Base-by-base conservation (phyloP, 37 sponge, comb jelly and placozoan species). In the Ianthella basta region DNA sequence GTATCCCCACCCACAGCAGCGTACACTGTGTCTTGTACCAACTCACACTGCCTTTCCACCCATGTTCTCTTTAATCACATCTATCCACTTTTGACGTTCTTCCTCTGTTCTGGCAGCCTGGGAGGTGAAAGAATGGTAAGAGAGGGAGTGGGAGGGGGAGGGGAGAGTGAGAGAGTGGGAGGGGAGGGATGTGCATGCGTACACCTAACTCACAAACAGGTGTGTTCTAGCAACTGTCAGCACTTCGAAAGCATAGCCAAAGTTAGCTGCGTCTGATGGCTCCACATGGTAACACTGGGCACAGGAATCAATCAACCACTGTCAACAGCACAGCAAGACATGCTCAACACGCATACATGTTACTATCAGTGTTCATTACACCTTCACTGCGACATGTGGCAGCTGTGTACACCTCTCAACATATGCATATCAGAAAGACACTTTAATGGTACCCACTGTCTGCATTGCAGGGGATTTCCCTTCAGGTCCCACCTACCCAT, bases 191-290 rank as follows among this genome's bases (percentile, higher is more conserved):
- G 63, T 61, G n/a, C n/a, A 25, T 23, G 63, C n/a, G 63, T 57
- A 57, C 18, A 57, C 12, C 24, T 60, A 1, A 79, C 94, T 83
- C 61, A 93, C 94, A 41, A 93, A 66, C 15, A 85, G 54, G 72
- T 93, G 94, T 44, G 54, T 39, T 21, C 94, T 61, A 10, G 79
- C 35, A 5, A 60, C 39, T 20, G 94, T 93, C 8, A 23, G 36
- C 14, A 93, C n/a, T 25, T 93, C 91, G 85, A 93, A 93, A 8
- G 94, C 56, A 32, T 82, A 60, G 1, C 94, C 94, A 87, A 93
- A 93, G 40, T 80, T 90, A 34, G 91, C 88, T 15, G 70, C 85
- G 14, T 66, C 53, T 18, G 86, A 80, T 6, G 79, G 36, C 36
- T 39, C 79, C 40, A 82, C 87, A 56, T 69, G 6, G 50, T 72